Evolutionary conservation across 2,113 vertebrate genomes (phyloP).

Genomic region (Hippopotamus amphibius): DNA sequence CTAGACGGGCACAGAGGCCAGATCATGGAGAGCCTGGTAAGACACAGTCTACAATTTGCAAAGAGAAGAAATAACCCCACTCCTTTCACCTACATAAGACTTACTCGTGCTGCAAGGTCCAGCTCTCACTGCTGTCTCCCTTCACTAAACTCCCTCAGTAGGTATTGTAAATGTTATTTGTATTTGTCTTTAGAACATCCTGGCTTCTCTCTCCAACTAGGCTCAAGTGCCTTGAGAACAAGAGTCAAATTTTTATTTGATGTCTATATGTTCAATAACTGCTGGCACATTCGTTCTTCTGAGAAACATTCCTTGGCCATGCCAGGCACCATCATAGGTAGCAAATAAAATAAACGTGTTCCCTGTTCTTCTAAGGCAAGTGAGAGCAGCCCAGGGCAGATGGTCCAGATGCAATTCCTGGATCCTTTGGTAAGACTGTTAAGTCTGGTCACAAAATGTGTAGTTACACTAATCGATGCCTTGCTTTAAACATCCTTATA

Average conservation of each 20-base stretch:
- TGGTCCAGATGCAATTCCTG: not conserved
- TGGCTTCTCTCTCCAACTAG: not conserved
- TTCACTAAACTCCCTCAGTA: not conserved
- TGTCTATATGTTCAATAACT: not conserved
- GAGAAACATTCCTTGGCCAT: not conserved
- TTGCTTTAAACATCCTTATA: slow-evolving; percentile 16
- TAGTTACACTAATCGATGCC: not conserved
- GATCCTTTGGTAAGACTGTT: not conserved
- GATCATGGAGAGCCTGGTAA: not conserved
- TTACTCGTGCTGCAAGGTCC: not conserved
- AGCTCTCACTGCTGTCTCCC: not conserved
- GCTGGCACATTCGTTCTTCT: not conserved
- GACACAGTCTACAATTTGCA: not conserved
- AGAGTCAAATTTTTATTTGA: slow-evolving; percentile 7
- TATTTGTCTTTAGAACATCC: not conserved
- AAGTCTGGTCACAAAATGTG: slow-evolving; percentile 12
- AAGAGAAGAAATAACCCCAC: not conserved
- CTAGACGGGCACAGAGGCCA: not conserved
- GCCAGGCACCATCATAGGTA: not conserved
- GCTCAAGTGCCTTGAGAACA: slow-evolving; percentile 19
- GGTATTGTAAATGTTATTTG: not conserved
- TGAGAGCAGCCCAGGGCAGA: not conserved
- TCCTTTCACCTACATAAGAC: not conserved
- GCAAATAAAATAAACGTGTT: not conserved
- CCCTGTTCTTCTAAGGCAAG: not conserved